phyloP scores from a whole-genome alignment of 2,113 vertebrate species.

The Peromyscus leucopus region DNA sequence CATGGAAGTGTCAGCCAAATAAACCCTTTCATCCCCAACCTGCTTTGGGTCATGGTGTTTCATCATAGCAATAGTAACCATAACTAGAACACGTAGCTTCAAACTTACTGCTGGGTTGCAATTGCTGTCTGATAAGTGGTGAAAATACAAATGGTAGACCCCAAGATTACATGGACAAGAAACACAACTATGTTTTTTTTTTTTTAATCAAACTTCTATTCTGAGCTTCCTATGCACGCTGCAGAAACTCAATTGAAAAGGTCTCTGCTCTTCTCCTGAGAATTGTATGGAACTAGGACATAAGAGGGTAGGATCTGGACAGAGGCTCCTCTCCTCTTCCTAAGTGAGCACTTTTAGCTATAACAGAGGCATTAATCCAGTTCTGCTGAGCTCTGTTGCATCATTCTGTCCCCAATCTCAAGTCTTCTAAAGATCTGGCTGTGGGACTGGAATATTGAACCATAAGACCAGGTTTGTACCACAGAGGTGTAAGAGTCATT shows the following conservation, averaged over 20 bases:
- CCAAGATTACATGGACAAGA: not conserved
- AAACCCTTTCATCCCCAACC: not conserved
- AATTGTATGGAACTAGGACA: too few relatives aligned
- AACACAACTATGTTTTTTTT: not conserved
- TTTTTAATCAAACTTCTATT: not conserved
- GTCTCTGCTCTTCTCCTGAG: not conserved
- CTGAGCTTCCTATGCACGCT: not conserved
- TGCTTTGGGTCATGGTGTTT: not conserved
- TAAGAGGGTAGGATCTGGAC: not conserved
- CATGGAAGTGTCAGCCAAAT: not conserved
- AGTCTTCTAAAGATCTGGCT: not conserved
- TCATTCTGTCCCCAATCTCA: not conserved
- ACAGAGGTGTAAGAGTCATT: not conserved
- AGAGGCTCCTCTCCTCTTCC: not conserved
- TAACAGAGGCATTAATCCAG: not conserved
- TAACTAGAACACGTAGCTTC: not conserved
- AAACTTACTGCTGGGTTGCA: not conserved
- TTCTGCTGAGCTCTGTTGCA: not conserved
- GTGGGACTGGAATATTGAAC: not conserved
- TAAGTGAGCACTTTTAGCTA: not conserved
- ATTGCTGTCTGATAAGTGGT: not conserved
- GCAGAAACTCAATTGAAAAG: not conserved
- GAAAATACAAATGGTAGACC: not conserved
- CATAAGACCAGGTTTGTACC: not conserved
- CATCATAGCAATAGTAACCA: not conserved